Evolutionary conservation across 2,888 invertebrate genomes (phyloP), one percentile per base, ranked within the genome.

Genomic region (Synanthedon vespiformis): DNA sequence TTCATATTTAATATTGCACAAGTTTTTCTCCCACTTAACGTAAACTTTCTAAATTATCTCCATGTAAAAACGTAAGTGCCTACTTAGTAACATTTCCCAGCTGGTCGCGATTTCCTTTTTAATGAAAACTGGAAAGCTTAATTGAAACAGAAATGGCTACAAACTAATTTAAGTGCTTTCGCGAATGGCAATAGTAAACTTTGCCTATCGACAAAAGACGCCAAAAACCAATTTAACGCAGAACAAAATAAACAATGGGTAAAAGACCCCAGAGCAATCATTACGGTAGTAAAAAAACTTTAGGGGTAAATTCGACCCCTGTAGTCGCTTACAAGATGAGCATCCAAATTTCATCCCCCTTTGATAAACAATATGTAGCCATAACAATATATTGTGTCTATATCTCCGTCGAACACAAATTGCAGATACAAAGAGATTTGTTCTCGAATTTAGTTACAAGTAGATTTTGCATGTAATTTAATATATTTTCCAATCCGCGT

Each of bases 271-370:
- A 65, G 58, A 70, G 68, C 72, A 71, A 74, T 75, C 67, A 72
- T 77, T 77, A 77, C 72, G 72, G 72, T 67, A 67, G 72, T 67
- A 67, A 74, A 77, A 77, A 75, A 73, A 64, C 61, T 64, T 64
- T 61, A 59, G 52, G 66, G 71, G 75, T 72, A 69, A 63, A 57
- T 61, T 59, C 62, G 22, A 68, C 22, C 40, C 40, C 47, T 27
- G 27, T 44, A 48, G 6, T 16, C 64, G 58, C 61, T 63, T 64
- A 66, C 64, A 62, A 74, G 75, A 76, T 76, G 77, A 77, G 74
- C 77, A 77, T 62, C 72, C 68, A 66, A 69, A 69, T 60, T 63
- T 66, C 66, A 64, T 66, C 67, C 62, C 64, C 62, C n/a, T 65
- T 64, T 64, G 62, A 68, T 68, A 72, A 40, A 72, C 50, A 52